phyloP scores from a whole-genome alignment of 2,113 vertebrate species.

The Zosterops pallidus region DNA sequence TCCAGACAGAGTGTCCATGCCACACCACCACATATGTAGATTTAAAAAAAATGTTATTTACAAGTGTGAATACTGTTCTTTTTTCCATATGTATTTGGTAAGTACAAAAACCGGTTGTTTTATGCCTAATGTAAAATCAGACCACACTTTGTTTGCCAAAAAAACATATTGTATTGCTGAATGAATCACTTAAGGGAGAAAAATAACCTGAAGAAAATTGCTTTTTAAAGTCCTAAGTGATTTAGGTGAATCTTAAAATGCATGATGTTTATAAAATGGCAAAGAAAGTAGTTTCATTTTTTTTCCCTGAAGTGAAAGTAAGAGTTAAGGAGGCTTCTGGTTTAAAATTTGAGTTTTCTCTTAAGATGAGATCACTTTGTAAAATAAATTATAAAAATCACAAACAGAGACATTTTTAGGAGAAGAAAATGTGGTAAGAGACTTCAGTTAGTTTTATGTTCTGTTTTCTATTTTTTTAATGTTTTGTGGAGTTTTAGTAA shows the following conservation, averaged over 20 bases:
- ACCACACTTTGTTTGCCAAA: neutral
- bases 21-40: no score
- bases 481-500: neutral
- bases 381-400: neutral
- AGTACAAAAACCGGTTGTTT: neutral
- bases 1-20: no score
- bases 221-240: neutral
- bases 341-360: neutral
- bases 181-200: neutral
- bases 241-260: neutral
- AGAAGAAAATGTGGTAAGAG: neutral
- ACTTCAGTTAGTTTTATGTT: neutral
- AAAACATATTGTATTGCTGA: neutral
- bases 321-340: neutral
- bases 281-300: neutral
- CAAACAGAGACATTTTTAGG: neutral
- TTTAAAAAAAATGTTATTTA: neutral
- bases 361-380: neutral
- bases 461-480: neutral
- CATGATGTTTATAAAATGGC: neutral
- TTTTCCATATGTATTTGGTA: neutral
- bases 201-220: neutral
- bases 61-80: neutral
- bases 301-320: neutral
- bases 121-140: neutral